These are phyloP conservation scores for Bungarus multicinctus DNA, from an alignment of 2,113 vertebrate species.

Conservation along the genomic window DNA sequence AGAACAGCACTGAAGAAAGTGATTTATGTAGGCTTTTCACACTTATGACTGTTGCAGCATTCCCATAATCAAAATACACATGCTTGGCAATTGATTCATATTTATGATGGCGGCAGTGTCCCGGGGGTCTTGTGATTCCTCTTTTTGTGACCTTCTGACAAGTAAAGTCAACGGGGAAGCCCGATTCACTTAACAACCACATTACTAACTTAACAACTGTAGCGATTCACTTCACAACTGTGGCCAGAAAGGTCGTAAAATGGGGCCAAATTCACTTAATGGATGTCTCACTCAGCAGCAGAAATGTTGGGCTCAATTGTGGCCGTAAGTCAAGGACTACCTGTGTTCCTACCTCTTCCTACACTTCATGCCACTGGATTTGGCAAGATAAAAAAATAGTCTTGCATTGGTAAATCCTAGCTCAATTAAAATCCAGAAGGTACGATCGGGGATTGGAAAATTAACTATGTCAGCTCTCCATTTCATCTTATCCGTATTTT, in stretches of 20 bases:
- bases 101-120: too few species aligned
- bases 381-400: neutral
- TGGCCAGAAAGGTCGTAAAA: neutral
- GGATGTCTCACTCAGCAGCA: accelerated
- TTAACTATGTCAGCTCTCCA: neutral
- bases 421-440: neutral
- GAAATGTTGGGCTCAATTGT: neutral
- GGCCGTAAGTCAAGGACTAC: neutral
- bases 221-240: neutral
- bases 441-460: neutral
- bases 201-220: neutral
- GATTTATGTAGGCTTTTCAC: too few species aligned
- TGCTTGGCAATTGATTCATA: too few species aligned
- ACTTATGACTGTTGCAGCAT: too few species aligned
- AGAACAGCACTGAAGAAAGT: too few species aligned
- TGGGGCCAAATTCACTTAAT: neutral
- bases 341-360: neutral
- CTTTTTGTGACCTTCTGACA: neutral
- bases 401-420: neutral
- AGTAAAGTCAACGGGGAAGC: neutral
- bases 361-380: neutral
- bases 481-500: neutral
- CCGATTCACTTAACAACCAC: neutral
- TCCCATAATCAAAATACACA: too few species aligned
- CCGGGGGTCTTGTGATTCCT: neutral